These are phyloP conservation scores for Halocynthia aurantium DNA, from an alignment of 23 tunicate genomes.

Conservation along the genomic window DNA sequence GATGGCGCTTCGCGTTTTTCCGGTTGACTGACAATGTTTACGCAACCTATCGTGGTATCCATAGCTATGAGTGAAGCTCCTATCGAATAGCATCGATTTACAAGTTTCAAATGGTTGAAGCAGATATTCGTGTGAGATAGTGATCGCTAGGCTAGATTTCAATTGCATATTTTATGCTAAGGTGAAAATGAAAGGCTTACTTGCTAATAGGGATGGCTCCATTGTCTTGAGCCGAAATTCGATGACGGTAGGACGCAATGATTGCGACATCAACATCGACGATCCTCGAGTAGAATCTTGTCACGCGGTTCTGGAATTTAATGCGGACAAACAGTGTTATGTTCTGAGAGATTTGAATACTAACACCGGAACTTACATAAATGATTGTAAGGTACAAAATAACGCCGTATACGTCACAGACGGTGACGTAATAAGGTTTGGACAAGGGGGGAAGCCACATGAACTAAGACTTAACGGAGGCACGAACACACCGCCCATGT, in stretches of 20 bases:
- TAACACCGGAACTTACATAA: conserved; percentile 68
- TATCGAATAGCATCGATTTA: no score
- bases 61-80: conserved; percentile 32
- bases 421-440: conserved; percentile 69
- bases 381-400: conserved; percentile 76
- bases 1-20: not conserved
- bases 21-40: conserved; percentile 29
- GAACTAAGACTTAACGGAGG: conserved; percentile 24
- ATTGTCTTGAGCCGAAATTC: conserved; percentile 17
- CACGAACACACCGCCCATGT: conserved; percentile 10
- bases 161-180: conserved; percentile 12
- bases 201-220: conserved; percentile 34
- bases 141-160: not conserved
- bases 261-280: conserved; percentile 46
- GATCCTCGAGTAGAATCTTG: conserved; percentile 40
- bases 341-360: conserved; percentile 71
- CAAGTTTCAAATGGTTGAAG: no score
- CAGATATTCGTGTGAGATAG: not conserved
- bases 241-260: conserved; percentile 46
- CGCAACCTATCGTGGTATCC: conserved; percentile 26
- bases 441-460: conserved; percentile 47
- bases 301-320: conserved; percentile 72
- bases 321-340: conserved; percentile 50
- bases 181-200: conserved; percentile 42
- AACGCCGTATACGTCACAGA: conserved; percentile 61